Conservation (phyloP, 2,888 invertebrate species). For the Esperia sulphurella region DNA sequence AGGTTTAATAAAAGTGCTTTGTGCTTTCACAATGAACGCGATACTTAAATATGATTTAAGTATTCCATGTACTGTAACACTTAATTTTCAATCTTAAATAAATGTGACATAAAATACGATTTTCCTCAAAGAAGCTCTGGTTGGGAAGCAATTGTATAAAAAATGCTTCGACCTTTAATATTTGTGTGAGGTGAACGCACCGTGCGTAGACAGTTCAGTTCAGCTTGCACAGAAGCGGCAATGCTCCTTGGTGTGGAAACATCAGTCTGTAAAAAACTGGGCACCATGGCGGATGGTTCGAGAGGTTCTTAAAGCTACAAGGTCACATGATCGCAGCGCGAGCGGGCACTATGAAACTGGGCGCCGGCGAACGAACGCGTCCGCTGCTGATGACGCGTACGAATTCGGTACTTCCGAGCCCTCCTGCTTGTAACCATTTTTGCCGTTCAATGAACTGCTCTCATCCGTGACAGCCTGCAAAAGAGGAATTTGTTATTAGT, state of each 20-base stretch:
- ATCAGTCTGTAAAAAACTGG: neutral
- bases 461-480: conserved; percentile 82
- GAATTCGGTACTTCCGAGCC: conserved; percentile 64
- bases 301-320: neutral
- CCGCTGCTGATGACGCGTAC: conserved; percentile 67
- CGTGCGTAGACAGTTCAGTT: neutral
- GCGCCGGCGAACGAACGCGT: conserved; percentile 67
- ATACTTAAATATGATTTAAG: neutral
- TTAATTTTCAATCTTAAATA: neutral
- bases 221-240: neutral
- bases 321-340: conserved; percentile 3
- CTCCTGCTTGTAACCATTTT: conserved; percentile 67
- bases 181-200: neutral
- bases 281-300: neutral
- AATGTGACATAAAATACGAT: neutral
- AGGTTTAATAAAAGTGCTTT: neutral
- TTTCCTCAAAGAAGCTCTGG: neutral
- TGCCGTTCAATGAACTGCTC: conserved; percentile 47
- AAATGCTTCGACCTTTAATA: neutral
- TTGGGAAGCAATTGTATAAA: neutral
- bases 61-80: neutral
- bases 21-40: conserved; percentile 1
- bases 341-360: conserved; percentile 41
- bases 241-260: neutral
- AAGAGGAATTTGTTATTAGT: neutral